Percentiles rank a stretch among this genome's conserved stretches.
These are phyloP conservation scores for Alethe castanea DNA, from an alignment of 2,113 vertebrate genomes.

Conservation along the genomic window DNA sequence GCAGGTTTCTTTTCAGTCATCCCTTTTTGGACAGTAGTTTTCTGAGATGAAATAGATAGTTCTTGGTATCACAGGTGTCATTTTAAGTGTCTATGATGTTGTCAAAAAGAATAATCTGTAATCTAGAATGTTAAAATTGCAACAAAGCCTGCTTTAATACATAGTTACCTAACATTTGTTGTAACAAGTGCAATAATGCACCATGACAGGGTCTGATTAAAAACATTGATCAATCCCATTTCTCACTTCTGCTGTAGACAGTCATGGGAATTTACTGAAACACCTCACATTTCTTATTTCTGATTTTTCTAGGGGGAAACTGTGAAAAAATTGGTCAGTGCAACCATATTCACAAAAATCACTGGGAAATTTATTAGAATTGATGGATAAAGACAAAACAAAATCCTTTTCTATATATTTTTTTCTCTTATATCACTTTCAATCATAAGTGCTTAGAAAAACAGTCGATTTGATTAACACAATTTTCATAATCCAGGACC, in stretches of 20 bases:
- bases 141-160: background rate
- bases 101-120: background rate
- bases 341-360: background rate
- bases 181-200: background rate
- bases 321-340: background rate
- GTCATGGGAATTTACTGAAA: background rate
- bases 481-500: fast-evolving
- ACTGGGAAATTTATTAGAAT: background rate
- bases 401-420: background rate
- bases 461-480: background rate
- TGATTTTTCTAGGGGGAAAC: background rate
- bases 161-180: background rate
- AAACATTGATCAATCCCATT: constrained; percentile 12
- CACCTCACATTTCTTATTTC: background rate
- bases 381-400: background rate
- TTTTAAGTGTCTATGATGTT: background rate
- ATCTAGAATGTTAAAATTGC: background rate
- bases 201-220: constrained; percentile 20
- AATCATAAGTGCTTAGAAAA: background rate
- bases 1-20: background rate
- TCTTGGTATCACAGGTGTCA: background rate
- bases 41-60: background rate
- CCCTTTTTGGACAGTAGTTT: background rate
- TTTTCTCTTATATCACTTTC: background rate
- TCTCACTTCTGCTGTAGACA: background rate